Conservation (phyloP, 2,888 invertebrate genomes). For the Kuschelorhynchus macadamiae region DNA sequence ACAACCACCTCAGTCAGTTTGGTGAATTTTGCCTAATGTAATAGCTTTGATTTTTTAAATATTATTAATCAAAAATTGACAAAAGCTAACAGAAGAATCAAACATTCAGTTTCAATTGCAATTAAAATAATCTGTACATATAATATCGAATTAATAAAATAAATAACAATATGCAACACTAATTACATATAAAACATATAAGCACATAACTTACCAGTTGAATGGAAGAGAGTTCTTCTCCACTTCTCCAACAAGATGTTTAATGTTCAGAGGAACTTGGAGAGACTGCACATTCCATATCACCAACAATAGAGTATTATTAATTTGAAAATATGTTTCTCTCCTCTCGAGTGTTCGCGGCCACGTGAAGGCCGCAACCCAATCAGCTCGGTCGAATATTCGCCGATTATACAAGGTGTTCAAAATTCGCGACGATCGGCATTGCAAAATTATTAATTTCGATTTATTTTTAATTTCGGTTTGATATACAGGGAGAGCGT, state of each 20-base stretch:
- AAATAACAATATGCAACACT: no score
- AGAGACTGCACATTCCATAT: constrained; percentile 42
- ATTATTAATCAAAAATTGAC: no score
- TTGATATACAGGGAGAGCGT: constrained; percentile 14
- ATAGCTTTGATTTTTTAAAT: no score
- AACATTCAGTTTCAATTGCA: no score
- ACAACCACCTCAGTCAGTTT: no score
- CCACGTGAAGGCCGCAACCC: constrained; percentile 40
- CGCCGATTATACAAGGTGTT: constrained; percentile 41
- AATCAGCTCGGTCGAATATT: constrained; percentile 37
- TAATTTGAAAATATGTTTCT: constrained; percentile 35
- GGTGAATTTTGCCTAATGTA: no score
- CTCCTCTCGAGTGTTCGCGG: constrained; percentile 41
- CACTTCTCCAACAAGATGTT: constrained; percentile 13
- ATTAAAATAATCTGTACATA: no score
- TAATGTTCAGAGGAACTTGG: constrained; percentile 9
- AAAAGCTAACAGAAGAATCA: no score
- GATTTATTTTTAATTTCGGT: constrained; percentile 16
- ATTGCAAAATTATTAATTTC: constrained; percentile 23
- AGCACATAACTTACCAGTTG: no score
- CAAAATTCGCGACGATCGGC: constrained; percentile 20
- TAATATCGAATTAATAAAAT: no score
- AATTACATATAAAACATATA: no score
- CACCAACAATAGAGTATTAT: constrained; percentile 41
- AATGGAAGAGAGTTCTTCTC: not conserved